Base-by-base conservation (phyloP, 2,113 vertebrate species). In the Phalacrocorax aristotelis region DNA sequence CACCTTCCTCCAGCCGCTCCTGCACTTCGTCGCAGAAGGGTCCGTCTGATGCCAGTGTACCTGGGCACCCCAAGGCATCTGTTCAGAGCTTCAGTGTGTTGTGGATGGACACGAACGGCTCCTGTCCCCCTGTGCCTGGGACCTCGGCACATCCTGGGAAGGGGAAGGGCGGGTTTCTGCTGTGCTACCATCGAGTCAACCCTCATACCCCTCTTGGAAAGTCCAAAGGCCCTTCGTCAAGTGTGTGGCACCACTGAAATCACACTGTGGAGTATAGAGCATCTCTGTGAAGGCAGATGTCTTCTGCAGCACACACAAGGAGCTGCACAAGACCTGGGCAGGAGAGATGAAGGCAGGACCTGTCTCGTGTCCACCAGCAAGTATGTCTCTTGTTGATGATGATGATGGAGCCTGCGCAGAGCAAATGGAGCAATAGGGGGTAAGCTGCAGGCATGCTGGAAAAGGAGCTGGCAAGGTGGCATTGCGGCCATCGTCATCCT, bases 381-480 rank as follows among this genome's bases (percentile, higher is more conserved):
- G 21, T 3, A 0, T 3, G 8, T 32, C 11, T 49, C 27, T 15
- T 34, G 17, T 23, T 34, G 26, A 4, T 4, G 25, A 11, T 0
- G 4, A 16, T 20, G 52, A 40, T 8, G 27, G 57, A 76, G 36
- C 44, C 36, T 58, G 61, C 20, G 15, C 48, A 61, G 83, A 68
- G n/a, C 5, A 14, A 19, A 17, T 9, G 30, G 60, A 51, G 60
- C 23, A 25, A 13, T 6, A 20, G 30, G 26, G 36, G 44, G 5
- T 66, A 21, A 54, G 26, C 10, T 60, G 70, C 5, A 10, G 44
- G 6, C 20, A 1, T 11, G 36, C 20, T 36, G 26, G 40, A 15
- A 6, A 3, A 38, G 27, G 52, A 72, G 51, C 25, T 54, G 57
- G 5, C 46, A 15, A 13, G 34, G 46, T n/a, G 48, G 54, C 27